Evolutionary conservation across 2,888 invertebrate genomes (phyloP).

Genomic region (Diogma glabrata): DNA sequence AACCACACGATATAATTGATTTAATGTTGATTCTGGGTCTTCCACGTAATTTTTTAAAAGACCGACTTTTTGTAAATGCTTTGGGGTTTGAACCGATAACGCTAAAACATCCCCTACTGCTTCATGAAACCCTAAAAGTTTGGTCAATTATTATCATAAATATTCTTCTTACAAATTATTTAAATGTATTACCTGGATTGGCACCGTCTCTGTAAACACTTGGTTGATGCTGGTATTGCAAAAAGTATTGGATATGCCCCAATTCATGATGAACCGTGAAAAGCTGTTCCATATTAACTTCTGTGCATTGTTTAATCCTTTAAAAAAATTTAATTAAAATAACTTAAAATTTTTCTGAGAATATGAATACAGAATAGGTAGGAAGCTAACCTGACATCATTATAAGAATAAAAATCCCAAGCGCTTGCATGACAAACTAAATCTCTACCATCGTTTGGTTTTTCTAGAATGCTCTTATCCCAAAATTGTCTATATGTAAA

Average conservation of each 20-base stretch:
- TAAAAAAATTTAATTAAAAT: slow-evolving; percentile 23
- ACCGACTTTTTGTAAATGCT: slow-evolving; percentile 58
- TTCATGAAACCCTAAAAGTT: slow-evolving; percentile 60
- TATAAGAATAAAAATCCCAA: slow-evolving; percentile 73
- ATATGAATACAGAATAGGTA: too few species aligned
- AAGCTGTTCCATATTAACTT: slow-evolving; percentile 42
- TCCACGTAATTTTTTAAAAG: slow-evolving; percentile 46
- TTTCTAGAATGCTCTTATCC: slow-evolving; percentile 71
- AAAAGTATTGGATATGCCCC: slow-evolving; percentile 57
- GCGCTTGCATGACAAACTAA: slow-evolving; percentile 79
- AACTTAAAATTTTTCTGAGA: neutral
- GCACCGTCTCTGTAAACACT: slow-evolving; percentile 45
- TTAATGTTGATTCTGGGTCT: slow-evolving; percentile 48
- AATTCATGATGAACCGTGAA: slow-evolving; percentile 54
- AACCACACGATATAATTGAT: slow-evolving; percentile 52
- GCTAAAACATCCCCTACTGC: slow-evolving; percentile 63
- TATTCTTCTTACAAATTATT: too few species aligned
- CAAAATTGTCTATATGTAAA: slow-evolving; percentile 50
- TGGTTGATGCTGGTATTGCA: slow-evolving; percentile 49
- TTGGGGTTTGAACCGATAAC: slow-evolving; percentile 53
- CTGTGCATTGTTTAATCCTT: slow-evolving; percentile 54
- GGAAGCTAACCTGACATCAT: slow-evolving; percentile 65
- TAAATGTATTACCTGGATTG: slow-evolving; percentile 31
- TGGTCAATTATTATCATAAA: too few species aligned
- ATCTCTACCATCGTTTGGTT: slow-evolving; percentile 55